A percentile compares a stretch with the other conserved stretches of the same genome.
Conservation (phyloP, 2,113 vertebrate genomes). For the Maccullochella peelii region DNA sequence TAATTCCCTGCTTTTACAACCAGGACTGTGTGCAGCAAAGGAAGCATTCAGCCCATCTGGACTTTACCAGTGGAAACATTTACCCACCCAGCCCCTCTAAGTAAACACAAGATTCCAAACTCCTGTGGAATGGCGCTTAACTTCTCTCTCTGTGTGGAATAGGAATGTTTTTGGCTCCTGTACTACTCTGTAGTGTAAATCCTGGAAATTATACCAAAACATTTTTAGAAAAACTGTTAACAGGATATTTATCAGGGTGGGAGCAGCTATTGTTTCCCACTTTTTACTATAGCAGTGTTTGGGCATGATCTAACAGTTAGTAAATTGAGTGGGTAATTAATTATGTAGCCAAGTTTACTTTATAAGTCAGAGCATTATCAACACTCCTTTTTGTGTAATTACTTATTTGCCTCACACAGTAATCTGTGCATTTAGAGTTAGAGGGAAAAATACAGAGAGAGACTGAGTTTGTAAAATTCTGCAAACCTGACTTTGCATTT, state of each 20-base stretch:
- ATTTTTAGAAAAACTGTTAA: conserved; percentile 54
- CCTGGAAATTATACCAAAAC: conserved; percentile 50
- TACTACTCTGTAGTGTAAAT: conserved; percentile 41
- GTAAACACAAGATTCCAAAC: conserved; percentile 70
- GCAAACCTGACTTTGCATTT: conserved; percentile 40
- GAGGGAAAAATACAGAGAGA: conserved; percentile 20
- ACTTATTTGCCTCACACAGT: conserved; percentile 41
- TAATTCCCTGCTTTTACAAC: conserved; percentile 63
- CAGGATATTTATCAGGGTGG: conserved; percentile 57
- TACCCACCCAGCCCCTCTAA: conserved; percentile 53
- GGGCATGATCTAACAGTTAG: conserved; percentile 6
- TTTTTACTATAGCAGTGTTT: conserved; percentile 30
- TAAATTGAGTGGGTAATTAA: conserved; percentile 40
- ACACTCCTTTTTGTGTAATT: conserved; percentile 48
- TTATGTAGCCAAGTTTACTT: conserved; percentile 54
- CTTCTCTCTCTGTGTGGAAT: conserved; percentile 34
- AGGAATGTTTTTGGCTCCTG: conserved; percentile 16
- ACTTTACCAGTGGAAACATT: conserved; percentile 76
- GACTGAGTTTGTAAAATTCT: conserved; percentile 12
- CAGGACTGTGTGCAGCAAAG: conserved; percentile 59
- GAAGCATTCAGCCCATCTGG: conserved; percentile 64
- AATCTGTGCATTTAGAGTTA: conserved; percentile 10
- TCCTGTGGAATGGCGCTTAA: conserved; percentile 16
- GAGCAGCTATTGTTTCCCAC: conserved; percentile 53
- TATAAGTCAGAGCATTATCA: conserved; percentile 19